Evolutionary conservation across 2,888 invertebrate species (phyloP), one percentile per base, ranked within the genome.

Genomic region (Athetis lepigone): DNA sequence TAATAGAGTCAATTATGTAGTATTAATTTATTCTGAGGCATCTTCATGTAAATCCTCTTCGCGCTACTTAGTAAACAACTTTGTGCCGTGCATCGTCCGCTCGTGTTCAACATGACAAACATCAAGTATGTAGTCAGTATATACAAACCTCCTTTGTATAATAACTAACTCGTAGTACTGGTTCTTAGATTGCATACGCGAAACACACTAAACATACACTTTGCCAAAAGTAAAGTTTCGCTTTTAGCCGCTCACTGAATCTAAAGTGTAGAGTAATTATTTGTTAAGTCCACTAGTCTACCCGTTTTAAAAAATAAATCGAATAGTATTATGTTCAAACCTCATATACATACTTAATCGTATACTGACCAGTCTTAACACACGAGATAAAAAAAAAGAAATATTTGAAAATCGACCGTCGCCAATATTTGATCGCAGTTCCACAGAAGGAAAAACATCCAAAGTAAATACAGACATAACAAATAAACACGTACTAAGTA

Each of bases 11-110:
- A 58, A 62, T 58, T 46, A 72, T 43, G 19, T 23, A 18, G 25
- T 49, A 39, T 55, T 51, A 29, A 75, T 62, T 19, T 62, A 72
- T 70, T 69, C 75, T 29, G 23, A 42, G 21, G 7, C 45, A 40
- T 62, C 75, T 62, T 75, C 70, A 42, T 27, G 27, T 16, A 16
- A 19, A 6, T 11, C 46, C 1, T 45, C 42, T 54, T 37, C 11
- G 1, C 8, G 11, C 7, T 33, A n/a, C 27, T 51, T 29, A 23
- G 23, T 51, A 54, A 66, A 70, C 49, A 66, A 37, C 19, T 36
- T 46, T n/a, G 25, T n/a, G 4, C 9, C 11, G 33, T 56, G 64
- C 16, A 47, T 39, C 18, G 33, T 51, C n/a, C n/a, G 33, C 13
- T 33, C 33, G 33, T 33, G 21, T 42, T 9, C 6, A 39, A 62